Base-by-base conservation (phyloP, 1,140 invertebrate species). In the Lineus longissimus region DNA sequence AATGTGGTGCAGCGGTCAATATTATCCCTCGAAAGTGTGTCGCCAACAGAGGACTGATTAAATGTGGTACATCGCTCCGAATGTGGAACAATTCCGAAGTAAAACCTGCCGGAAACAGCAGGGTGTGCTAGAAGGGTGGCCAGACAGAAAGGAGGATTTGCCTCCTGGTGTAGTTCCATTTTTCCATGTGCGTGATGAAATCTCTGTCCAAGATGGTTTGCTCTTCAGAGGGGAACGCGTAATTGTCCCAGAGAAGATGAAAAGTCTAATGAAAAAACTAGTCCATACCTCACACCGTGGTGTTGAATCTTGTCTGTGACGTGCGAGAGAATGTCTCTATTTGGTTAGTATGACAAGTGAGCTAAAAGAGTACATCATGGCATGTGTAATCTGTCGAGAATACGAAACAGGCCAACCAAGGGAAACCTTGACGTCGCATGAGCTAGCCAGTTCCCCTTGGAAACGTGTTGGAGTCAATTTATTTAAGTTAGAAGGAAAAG, bases 401-500 rank as follows among this genome's bases (percentile, higher is more conserved):
- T 61, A 61, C 62, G 59, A 57, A 22, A 56, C 59, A 17, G 40
- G 61, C 30, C 63, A 70, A 59, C 17, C 23, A n/a, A 23, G 25
- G 23, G 67, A 62, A 41, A 63, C 61, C 15, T 33, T 68, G 33
- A 54, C 62, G 1, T 36, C 61, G 40, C 61, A 61, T 69, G 15
- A 27, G 45, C 9, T 66, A 41, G n/a, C 59, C 23, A 40, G 30
- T 30, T 51, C 25, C 15, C 62, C 66, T 1, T 68, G 66, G 59
- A 25, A 27, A 25, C 31, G 27, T 7, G 27, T 70, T 1, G 68
- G 62, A 47, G 40, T 17, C 15, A 70, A 73, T 23, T 27, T 71
- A 13, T 67, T 73, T 43, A 40, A 59, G 6, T 64, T 71, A 19
- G 31, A 70, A 15, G 60, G 59, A 2, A 58, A 63, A 22, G 31